Percentiles rank a stretch among this genome's conserved stretches.
These are phyloP conservation scores for Rousettus madagascariensis DNA, from an alignment of 2,797 vertebrate species.

Conservation along the genomic window DNA sequence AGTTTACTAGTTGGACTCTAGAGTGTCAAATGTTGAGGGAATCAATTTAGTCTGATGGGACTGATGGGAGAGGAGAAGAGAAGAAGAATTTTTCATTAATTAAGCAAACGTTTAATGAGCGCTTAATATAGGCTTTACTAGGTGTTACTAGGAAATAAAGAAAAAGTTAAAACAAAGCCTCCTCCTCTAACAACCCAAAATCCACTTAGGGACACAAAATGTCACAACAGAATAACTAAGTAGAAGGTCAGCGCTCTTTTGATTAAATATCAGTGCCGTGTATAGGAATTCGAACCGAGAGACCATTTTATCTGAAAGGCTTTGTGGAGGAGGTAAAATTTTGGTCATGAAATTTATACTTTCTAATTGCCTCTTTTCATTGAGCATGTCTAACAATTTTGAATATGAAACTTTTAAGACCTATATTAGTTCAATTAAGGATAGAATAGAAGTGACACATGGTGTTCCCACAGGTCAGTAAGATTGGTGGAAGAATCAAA, in stretches of 20 bases:
- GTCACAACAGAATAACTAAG: neutral
- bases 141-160: neutral
- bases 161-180: neutral
- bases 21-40: constrained; percentile 34
- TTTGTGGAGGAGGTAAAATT: neutral
- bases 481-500: neutral
- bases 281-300: neutral
- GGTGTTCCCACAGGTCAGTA: neutral
- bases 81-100: constrained; percentile 35
- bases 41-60: neutral
- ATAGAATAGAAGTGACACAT: neutral
- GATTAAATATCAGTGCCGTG: neutral
- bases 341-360: neutral
- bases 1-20: constrained; percentile 8
- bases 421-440: neutral
- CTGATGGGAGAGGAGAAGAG: neutral
- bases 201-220: neutral
- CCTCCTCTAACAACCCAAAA: neutral
- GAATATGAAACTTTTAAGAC: neutral
- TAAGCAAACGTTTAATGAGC: neutral
- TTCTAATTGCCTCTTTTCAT: neutral
- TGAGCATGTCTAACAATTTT: neutral
- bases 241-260: neutral
- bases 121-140: neutral
- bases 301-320: neutral